Percentiles rank a stretch among this genome's conserved stretches.
Evolutionary conservation across 1,140 invertebrate species (phyloP).

Genomic region (Macrotrachela quadricornifera): DNA sequence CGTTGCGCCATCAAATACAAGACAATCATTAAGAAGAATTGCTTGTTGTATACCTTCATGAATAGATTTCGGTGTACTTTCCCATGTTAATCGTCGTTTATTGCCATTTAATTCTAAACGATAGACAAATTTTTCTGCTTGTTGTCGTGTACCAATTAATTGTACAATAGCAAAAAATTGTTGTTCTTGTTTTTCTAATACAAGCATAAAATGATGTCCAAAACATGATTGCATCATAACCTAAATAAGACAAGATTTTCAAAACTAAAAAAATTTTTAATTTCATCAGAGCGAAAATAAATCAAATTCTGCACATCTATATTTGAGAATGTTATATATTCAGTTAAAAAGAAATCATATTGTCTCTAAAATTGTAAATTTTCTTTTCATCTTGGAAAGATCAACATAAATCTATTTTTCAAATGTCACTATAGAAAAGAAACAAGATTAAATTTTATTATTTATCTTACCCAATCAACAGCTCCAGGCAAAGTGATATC

Average conservation of each 20-base stretch:
- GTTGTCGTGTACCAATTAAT: slow-evolving; percentile 88
- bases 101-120: slow-evolving; percentile 85
- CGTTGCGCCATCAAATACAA: slow-evolving; percentile 93
- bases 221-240: slow-evolving; percentile 99
- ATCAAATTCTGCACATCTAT: no score
- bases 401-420: no score
- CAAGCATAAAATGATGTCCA: slow-evolving; percentile 94
- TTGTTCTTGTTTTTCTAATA: slow-evolving; percentile 79
- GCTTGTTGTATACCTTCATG: slow-evolving; percentile 93
- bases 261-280: no score
- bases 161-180: slow-evolving; percentile 99
- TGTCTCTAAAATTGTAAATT: no score
- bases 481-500: slow-evolving; percentile 97
- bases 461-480: slow-evolving; percentile 64
- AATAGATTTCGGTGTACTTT: slow-evolving; percentile 90
- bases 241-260: no score
- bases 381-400: no score
- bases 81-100: slow-evolving; percentile 78
- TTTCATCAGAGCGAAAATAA: no score
- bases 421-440: no score
- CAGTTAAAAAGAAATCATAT: no score
- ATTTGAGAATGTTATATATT: no score
- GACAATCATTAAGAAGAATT: slow-evolving; percentile 92
- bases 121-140: slow-evolving; percentile 96
- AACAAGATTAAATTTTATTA: no score